Evolutionary conservation across 2,888 invertebrate species (phyloP), one percentile per base, ranked within the genome.

Genomic region (Ophion slaviceki): DNA sequence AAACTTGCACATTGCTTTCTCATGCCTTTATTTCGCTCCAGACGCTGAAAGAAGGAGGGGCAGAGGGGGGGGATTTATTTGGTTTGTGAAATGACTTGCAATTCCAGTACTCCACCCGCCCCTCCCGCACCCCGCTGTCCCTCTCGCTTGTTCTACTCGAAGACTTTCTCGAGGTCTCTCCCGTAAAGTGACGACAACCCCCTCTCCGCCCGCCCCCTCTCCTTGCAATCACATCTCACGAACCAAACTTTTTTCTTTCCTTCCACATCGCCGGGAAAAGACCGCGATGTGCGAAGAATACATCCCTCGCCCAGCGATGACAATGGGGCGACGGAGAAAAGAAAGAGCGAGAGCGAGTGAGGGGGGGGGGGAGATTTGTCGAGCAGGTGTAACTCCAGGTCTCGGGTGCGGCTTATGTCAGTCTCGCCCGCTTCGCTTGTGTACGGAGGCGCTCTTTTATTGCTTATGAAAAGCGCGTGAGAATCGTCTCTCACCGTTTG

Each of bases 141-240:
- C 14, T 59, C 59, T 78, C 45, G 67, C 20, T 45, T 62, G 64
- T 59, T 32, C 4, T 32, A 32, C 59, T 66, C 85, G 78, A 79
- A 75, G 85, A 64, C 81, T 85, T 77, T 68, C 67, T 78, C 85
- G 85, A 85, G 85, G 82, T 79, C 75, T 64, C 36, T 47, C 72
- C 20, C 67, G 32, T 32, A 32, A 32, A 32, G 4, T 32, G 53
- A 72, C 53, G 78, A 74, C 71, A 24, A 1, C 24, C 24, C 24
- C 24, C 24, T 24, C 68, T 70, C 77, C 62, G 57, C 28, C n/a
- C 59, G 82, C 75, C 36, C 77, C 32, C 32, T 32, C 77, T 72
- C 61, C 76, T 72, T 57, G 14, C 47, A 14, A 47, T 47, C 47
- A 8, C 5, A 32, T 32, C 32, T 32, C 32, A 4, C 32, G 32